phyloP scores from a whole-genome alignment of 1,140 invertebrate genomes.

The Pteromalus puparum region DNA sequence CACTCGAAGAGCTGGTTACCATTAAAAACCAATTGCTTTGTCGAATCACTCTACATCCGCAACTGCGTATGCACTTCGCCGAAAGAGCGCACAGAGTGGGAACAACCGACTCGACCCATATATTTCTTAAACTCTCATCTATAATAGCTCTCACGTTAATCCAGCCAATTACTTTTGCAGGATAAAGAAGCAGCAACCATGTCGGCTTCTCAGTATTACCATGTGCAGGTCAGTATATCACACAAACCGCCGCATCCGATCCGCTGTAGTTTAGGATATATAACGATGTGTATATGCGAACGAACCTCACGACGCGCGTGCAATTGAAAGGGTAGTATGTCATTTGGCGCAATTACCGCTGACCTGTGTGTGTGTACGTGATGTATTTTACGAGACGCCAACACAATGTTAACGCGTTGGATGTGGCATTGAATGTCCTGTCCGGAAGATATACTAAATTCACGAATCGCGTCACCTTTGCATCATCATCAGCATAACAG shows the following conservation, averaged over 20 bases:
- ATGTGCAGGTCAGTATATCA: conserved; percentile 62
- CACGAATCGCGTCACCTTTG: background rate
- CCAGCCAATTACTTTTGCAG: conserved; percentile 44
- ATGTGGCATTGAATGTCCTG: background rate
- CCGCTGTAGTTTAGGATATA: background rate
- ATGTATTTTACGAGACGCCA: background rate
- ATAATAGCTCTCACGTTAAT: background rate
- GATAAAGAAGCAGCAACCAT: conserved; percentile 51
- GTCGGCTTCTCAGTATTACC: conserved; percentile 63
- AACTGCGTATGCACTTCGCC: background rate
- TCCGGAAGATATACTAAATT: background rate
- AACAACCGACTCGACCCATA: background rate
- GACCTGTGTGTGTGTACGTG: no score
- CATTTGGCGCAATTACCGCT: no score
- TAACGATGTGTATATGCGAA: background rate
- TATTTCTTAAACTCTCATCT: background rate
- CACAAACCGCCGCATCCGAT: background rate
- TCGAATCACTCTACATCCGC: background rate
- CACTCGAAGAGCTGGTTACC: background rate
- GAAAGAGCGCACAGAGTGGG: no score
- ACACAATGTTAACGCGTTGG: no score
- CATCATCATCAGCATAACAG: no score
- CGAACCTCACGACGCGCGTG: background rate
- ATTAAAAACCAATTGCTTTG: background rate
- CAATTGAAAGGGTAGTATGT: background rate